A percentile compares a stretch with the other conserved stretches of the same genome.
phyloP scores from a whole-genome alignment of 2,888 invertebrate species.

The Synanthedon vespiformis region DNA sequence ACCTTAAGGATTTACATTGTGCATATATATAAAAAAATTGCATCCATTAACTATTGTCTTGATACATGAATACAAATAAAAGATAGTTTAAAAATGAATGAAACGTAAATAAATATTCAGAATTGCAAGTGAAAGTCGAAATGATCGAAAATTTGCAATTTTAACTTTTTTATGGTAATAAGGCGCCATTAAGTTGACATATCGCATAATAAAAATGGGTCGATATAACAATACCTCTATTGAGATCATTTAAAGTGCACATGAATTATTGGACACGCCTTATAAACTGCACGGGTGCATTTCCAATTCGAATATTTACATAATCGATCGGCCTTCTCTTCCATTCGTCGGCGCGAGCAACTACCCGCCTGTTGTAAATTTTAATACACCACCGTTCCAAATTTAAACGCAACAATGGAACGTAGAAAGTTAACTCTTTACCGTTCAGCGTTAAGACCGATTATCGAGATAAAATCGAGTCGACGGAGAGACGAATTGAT shows the following conservation, averaged over 20 bases:
- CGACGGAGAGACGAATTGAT: not conserved
- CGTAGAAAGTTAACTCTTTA: not conserved
- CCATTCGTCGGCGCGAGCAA: constrained; percentile 9
- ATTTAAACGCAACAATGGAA: not conserved
- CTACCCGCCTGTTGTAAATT: not conserved
- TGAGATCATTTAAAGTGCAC: not conserved
- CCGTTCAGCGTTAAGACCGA: not conserved
- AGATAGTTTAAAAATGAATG: no score
- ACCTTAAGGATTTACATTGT: no score
- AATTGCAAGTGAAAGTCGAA: no score
- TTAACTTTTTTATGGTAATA: no score
- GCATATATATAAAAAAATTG: no score
- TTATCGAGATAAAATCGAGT: not conserved
- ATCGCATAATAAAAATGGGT: no score
- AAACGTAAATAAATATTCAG: no score
- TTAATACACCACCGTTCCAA: not conserved
- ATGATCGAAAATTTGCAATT: no score
- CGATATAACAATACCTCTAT: no score
- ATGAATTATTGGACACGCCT: not conserved
- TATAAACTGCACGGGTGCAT: constrained; percentile 13
- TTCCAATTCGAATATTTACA: constrained; percentile 23
- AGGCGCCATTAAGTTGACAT: no score
- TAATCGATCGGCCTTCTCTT: constrained; percentile 22
- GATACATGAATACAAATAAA: no score
- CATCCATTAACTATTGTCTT: no score